Conservation (phyloP, 2,113 vertebrate genomes). For the Pelodiscus sinensis region DNA sequence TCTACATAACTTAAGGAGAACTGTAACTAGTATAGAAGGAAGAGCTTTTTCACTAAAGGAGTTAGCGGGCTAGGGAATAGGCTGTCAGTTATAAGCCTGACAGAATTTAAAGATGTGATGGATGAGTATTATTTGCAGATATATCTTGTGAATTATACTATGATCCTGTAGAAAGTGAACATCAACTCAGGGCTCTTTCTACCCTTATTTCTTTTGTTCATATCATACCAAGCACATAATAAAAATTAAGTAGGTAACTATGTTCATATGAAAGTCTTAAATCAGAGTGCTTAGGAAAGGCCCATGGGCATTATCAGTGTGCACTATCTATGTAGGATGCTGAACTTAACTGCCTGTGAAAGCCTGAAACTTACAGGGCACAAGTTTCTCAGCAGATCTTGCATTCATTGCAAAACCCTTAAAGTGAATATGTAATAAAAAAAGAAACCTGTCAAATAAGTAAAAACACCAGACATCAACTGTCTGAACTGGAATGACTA, state of each 20-base stretch:
- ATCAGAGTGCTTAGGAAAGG: rapidly evolving
- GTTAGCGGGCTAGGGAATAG: not conserved
- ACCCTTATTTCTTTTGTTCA: not conserved
- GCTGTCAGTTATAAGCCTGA: not conserved
- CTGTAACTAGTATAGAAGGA: not conserved
- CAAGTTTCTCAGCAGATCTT: not conserved
- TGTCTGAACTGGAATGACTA: not conserved
- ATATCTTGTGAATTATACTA: not conserved
- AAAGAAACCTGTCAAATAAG: not conserved
- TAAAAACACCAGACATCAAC: not conserved
- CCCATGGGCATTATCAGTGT: not conserved
- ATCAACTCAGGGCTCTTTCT: rapidly evolving
- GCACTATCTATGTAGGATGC: not conserved
- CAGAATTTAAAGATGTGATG: not conserved
- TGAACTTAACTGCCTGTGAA: not conserved
- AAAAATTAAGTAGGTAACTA: rapidly evolving
- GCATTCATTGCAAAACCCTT: rapidly evolving
- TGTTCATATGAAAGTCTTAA: not conserved
- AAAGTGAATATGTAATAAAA: not conserved
- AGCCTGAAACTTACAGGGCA: rapidly evolving
- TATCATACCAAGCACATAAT: not conserved
- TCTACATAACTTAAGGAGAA: rapidly evolving
- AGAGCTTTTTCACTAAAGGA: not conserved
- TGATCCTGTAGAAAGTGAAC: not conserved
- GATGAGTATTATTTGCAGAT: not conserved